Percentiles rank a stretch among this genome's conserved stretches.
These are phyloP conservation scores for Tychaedon coryphoeus DNA, from an alignment of 2,113 vertebrate species.

Conservation along the genomic window DNA sequence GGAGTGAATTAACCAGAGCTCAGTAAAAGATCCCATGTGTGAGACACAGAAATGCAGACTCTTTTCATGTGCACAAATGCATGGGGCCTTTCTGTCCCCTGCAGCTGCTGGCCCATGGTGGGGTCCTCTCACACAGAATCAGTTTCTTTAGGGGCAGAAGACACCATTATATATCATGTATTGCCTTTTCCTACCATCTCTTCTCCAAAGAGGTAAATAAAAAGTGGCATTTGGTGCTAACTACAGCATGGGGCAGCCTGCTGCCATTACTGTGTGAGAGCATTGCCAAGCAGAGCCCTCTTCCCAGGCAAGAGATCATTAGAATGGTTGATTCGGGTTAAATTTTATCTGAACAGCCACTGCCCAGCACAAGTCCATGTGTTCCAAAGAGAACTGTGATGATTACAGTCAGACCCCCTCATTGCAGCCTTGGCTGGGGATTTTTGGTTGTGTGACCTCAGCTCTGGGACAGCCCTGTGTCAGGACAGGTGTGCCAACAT, in stretches of 20 bases:
- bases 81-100: not conserved
- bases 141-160: not conserved
- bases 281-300: not conserved
- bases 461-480: not conserved
- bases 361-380: not conserved
- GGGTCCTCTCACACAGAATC: not conserved
- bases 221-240: not conserved
- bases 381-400: not conserved
- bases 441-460: not conserved
- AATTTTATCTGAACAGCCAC: not conserved
- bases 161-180: accelerated
- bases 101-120: not conserved
- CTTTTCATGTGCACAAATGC: not conserved
- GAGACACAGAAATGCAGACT: not conserved
- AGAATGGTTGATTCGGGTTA: not conserved
- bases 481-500: not conserved
- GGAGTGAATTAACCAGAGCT: not conserved
- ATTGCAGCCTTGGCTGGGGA: not conserved
- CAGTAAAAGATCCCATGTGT: not conserved
- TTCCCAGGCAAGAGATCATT: not conserved
- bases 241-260: not conserved
- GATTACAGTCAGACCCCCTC: not conserved
- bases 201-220: not conserved
- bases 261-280: not conserved
- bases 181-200: not conserved